Base-by-base conservation (phyloP, 2,797 vertebrate species). In the Pempheris klunzingeri region DNA sequence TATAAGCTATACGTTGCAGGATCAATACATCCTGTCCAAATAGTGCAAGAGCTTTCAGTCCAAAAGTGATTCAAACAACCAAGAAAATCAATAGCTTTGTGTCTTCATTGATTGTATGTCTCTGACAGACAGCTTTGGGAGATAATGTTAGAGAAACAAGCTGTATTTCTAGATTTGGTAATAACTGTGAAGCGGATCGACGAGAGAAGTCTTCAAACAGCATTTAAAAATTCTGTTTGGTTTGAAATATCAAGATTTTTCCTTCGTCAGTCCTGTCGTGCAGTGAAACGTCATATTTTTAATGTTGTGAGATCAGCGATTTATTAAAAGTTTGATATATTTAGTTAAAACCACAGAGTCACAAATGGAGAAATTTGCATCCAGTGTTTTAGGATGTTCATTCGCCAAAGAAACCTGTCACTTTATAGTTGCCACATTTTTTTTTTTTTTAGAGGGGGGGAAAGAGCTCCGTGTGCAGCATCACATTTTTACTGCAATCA, bases 401-500 rank as follows among this genome's bases (percentile, higher is more conserved):
- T 62, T 28, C 18, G 28, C 11, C 30, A 44, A 15, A 26, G 26
- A 47, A 30, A 28, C 22, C 8, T 47, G 26, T 24, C 2, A 14
- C 32, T 54, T 55, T 57, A 39, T 0, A 30, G 22, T n/a, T 44
- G 15, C 52, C 18, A 3, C 15, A 28, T 36, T 8, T 59, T 8
- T 22, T 24, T 24, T 34, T 28, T 41, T n/a, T n/a, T n/a, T n/a
- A n/a, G n/a, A 39, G 30, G 26, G 15, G 14, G 12, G 55, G 34
- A 62, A 20, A 15, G 0, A 43, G 22, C 61, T 53, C 18, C 61
- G 67, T 68, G 26, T 46, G 34, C 39, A 26, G 9, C 10, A 15
- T 71, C 52, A n/a, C n/a, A n/a, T 60, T 10, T 62, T 55, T 65
- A 38, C 44, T 41, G 20, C 71, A 75, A 78, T 78, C 63, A 78